phyloP scores from a whole-genome alignment of 2,888 invertebrate species.

The Cephus sareptanus region DNA sequence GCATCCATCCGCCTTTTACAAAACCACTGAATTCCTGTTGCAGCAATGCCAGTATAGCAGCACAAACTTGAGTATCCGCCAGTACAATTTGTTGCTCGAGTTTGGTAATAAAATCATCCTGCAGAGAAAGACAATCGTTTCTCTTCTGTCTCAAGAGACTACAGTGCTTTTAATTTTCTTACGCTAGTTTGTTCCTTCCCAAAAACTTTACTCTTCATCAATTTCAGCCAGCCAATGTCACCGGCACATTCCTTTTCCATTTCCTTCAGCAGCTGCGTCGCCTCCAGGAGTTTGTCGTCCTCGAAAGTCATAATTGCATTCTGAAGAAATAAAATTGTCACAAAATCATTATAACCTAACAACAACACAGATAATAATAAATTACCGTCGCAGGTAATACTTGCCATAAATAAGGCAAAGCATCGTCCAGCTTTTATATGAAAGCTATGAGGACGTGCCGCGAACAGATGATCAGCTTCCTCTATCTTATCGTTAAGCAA shows the following conservation, averaged over 20 bases:
- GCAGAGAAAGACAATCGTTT: conserved; percentile 17
- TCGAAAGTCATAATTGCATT: conserved; percentile 79
- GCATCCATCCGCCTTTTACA: conserved; percentile 75
- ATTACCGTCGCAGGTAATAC: conserved; percentile 15
- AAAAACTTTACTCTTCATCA: conserved; percentile 68
- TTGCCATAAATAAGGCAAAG: conserved; percentile 67
- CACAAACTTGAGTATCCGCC: conserved; percentile 75
- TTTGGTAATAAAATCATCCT: conserved; percentile 51
- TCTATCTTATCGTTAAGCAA: conserved; percentile 66
- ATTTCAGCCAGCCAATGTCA: conserved; percentile 70
- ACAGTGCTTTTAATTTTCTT: background rate
- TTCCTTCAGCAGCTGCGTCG: conserved; percentile 70
- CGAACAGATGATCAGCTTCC: conserved; percentile 66
- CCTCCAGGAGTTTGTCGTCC: conserved; percentile 73
- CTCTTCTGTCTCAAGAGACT: background rate
- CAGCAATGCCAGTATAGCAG: conserved; percentile 74
- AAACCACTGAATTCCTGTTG: conserved; percentile 75
- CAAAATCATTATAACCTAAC: background rate
- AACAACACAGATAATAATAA: background rate
- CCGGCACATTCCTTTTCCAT: conserved; percentile 72
- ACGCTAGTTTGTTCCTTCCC: conserved; percentile 50
- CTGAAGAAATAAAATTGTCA: conserved; percentile 61
- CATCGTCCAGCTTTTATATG: conserved; percentile 67
- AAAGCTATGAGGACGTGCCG: conserved; percentile 62
- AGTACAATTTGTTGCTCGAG: conserved; percentile 75